A percentile compares a stretch with the other conserved stretches of the same genome.
These are phyloP conservation scores for Spilosoma lubricipeda DNA, from an alignment of 2,888 invertebrate genomes.

Conservation along the genomic window DNA sequence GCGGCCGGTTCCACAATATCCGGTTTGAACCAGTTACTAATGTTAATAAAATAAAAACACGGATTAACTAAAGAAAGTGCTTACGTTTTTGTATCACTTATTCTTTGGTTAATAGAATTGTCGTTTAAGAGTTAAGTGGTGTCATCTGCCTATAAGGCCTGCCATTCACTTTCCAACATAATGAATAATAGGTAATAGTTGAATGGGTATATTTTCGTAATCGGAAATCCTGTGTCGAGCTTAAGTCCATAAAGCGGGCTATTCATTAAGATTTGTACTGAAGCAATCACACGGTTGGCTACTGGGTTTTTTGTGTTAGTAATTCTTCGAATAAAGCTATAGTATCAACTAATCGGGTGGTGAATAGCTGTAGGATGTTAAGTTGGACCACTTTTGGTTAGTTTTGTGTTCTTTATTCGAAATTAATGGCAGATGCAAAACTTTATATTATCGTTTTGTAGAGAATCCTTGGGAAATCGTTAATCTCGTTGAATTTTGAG, in stretches of 20 bases:
- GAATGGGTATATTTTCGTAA: constrained; percentile 30
- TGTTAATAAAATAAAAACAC: constrained; percentile 48
- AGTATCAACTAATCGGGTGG: constrained; percentile 37
- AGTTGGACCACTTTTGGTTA: constrained; percentile 15
- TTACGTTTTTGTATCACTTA: constrained; percentile 47
- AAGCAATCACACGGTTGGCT: constrained; percentile 40
- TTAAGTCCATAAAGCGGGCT: constrained; percentile 23
- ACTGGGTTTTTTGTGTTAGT: constrained; percentile 29
- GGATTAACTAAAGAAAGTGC: constrained; percentile 50
- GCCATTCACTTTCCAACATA: constrained; percentile 44
- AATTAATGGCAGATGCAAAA: constrained; percentile 12
- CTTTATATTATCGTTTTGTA: background rate
- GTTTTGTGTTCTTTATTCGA: constrained; percentile 20
- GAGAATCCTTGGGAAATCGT: background rate
- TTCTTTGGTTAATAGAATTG: constrained; percentile 54
- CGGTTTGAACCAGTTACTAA: constrained; percentile 54
- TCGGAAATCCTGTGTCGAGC: constrained; percentile 40
- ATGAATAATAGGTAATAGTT: constrained; percentile 25
- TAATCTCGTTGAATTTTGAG: background rate
- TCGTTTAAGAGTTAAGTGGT: constrained; percentile 51
- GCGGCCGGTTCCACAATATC: constrained; percentile 64
- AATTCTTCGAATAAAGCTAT: constrained; percentile 34
- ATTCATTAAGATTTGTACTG: constrained; percentile 44
- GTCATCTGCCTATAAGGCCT: constrained; percentile 50
- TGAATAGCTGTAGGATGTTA: constrained; percentile 31